Evolutionary conservation across 2,888 invertebrate species (phyloP).

Genomic region (Terebella lapidaria): DNA sequence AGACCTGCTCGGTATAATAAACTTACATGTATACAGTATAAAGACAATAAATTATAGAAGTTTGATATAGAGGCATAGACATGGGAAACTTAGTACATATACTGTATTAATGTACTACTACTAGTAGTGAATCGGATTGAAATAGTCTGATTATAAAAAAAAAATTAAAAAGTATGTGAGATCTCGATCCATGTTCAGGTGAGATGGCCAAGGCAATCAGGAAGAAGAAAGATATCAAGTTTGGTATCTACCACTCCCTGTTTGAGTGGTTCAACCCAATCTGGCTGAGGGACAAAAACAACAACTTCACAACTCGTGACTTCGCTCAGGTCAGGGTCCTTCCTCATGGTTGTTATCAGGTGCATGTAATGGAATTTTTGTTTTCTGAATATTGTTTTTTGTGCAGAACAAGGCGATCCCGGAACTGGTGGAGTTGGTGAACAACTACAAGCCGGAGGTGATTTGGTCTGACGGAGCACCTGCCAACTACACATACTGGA

Average conservation of each 20-base stretch:
- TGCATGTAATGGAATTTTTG: too few relatives aligned
- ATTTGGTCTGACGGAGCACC: constrained; percentile 64
- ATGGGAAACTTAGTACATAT: too few relatives aligned
- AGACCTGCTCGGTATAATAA: constrained; percentile 73
- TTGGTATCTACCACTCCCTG: constrained; percentile 50
- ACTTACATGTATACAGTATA: too few relatives aligned
- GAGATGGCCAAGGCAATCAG: constrained; percentile 37
- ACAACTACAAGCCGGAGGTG: constrained; percentile 47
- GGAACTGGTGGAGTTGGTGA: constrained; percentile 68
- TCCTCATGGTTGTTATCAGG: too few relatives aligned
- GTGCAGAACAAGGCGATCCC: constrained; percentile 45
- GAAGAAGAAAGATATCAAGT: constrained; percentile 57
- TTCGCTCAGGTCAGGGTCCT: constrained; percentile 29
- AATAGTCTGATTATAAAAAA: too few relatives aligned
- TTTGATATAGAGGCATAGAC: too few relatives aligned
- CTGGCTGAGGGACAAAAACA: constrained; percentile 38
- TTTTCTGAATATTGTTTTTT: too few relatives aligned
- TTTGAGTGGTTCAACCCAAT: constrained; percentile 53
- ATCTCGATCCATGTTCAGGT: constrained; percentile 32
- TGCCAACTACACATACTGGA: constrained; percentile 57
- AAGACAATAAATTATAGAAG: too few relatives aligned
- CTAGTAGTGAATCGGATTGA: too few relatives aligned
- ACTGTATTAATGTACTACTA: too few relatives aligned
- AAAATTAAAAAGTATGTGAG: too few relatives aligned
- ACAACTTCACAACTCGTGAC: constrained; percentile 24